Evolutionary conservation across 2,797 vertebrate genomes (phyloP).

Genomic region (Acanthurus tractus): DNA sequence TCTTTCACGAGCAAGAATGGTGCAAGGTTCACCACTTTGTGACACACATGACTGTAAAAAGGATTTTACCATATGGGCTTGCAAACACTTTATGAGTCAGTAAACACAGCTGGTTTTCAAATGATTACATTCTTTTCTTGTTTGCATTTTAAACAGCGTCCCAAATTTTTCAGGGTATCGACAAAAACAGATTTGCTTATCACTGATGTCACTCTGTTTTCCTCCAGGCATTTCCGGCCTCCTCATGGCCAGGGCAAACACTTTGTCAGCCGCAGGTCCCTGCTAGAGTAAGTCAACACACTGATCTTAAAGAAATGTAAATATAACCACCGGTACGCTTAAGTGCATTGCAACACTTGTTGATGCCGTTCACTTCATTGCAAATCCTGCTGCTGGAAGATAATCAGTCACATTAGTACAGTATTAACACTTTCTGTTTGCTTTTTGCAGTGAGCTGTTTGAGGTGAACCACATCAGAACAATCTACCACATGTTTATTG

Average conservation of each 20-base stretch:
- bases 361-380: not conserved
- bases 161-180: too few species aligned
- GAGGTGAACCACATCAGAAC: slow-evolving; percentile 98
- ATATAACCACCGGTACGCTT: not conserved
- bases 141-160: too few species aligned
- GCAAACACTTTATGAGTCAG: too few species aligned
- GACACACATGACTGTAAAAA: too few species aligned
- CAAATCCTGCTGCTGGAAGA: not conserved
- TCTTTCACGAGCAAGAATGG: too few species aligned
- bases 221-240: slow-evolving; percentile 82
- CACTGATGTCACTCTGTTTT: slow-evolving; percentile 8
- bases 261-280: slow-evolving; percentile 90
- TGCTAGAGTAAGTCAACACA: slow-evolving; percentile 92
- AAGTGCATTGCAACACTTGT: not conserved
- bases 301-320: not conserved
- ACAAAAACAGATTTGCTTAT: not conserved
- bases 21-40: too few species aligned
- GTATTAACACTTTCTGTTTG: not conserved
- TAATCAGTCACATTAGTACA: slow-evolving; percentile 1
- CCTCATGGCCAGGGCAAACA: slow-evolving; percentile 91
- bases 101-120: too few species aligned
- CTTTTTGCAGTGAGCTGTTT: slow-evolving; percentile 91
- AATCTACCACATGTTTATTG: slow-evolving; percentile 99
- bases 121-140: too few species aligned
- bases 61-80: too few species aligned